Conservation (phyloP, 2,797 vertebrate species). For the Sebastes jordani region DNA sequence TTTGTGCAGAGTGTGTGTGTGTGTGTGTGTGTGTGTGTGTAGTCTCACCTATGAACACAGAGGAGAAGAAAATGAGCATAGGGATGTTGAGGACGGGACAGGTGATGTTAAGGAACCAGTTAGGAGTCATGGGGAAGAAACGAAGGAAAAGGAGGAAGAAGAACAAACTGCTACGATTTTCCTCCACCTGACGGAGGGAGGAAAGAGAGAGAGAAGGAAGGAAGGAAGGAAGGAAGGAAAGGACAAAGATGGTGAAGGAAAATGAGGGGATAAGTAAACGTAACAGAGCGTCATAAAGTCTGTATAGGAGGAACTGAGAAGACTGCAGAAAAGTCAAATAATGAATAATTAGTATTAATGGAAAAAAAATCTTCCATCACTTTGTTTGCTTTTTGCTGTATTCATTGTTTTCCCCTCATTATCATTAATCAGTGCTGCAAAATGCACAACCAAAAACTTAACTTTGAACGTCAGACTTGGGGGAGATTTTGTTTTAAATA, state of each 20-base stretch:
- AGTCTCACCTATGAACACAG: constrained; percentile 91
- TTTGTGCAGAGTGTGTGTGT: neutral
- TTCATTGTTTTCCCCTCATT: neutral
- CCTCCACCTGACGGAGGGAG: constrained; percentile 85
- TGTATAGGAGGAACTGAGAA: neutral
- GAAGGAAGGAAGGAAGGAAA: neutral
- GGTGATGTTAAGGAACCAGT: constrained; percentile 98
- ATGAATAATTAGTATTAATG: too few species aligned
- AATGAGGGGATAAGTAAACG: neutral
- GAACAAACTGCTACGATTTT: constrained; percentile 92
- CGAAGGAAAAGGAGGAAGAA: constrained; percentile 97
- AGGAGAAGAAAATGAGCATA: constrained; percentile 92
- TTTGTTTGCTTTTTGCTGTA: neutral
- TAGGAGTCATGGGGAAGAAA: constrained; percentile 98
- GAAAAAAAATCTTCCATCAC: too few species aligned
- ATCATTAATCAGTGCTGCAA: too few species aligned
- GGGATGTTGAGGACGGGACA: constrained; percentile 97
- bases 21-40: neutral
- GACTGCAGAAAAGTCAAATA: too few species aligned
- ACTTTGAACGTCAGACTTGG: too few species aligned
- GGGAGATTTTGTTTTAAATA: neutral
- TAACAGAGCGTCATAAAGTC: neutral
- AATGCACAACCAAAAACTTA: too few species aligned
- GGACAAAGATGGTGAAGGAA: neutral
- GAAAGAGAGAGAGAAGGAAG: neutral